phyloP scores from a whole-genome alignment of 2,113 vertebrate genomes.

The Tretioscincus oriximinensis region DNA sequence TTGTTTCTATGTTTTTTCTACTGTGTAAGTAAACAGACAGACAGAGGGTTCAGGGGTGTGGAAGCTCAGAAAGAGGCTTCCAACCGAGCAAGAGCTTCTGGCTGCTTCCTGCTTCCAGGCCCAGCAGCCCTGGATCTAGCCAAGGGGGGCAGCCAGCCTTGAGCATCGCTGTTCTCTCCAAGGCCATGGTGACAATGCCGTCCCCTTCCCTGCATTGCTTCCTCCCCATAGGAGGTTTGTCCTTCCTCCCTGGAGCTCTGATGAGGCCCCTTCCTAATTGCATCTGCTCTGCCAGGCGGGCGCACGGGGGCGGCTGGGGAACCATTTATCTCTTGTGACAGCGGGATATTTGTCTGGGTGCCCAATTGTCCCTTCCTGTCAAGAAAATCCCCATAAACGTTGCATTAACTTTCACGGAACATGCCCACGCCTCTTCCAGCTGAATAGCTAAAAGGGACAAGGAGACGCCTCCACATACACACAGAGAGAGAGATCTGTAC shows the following conservation, averaged over 20 bases:
- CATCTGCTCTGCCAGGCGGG: background rate
- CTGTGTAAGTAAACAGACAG: no score
- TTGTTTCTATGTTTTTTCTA: no score
- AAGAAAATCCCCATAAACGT: background rate
- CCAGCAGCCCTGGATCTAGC: background rate
- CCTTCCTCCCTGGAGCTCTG: rapidly evolving
- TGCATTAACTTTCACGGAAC: background rate
- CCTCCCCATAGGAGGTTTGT: background rate
- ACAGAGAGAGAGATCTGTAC: no score
- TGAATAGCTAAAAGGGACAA: rapidly evolving
- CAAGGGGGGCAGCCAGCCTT: background rate
- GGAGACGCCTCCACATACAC: rapidly evolving
- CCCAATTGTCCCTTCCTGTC: slow-evolving; percentile 11
- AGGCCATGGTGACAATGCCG: no score
- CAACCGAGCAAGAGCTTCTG: background rate
- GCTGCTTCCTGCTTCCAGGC: background rate
- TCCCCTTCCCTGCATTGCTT: no score
- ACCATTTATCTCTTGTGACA: background rate
- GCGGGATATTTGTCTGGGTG: background rate
- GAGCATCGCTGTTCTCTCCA: background rate
- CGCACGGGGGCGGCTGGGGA: rapidly evolving
- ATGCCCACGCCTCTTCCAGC: background rate
- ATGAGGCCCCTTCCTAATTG: background rate
- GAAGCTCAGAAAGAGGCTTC: background rate
- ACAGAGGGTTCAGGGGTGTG: background rate